Evolutionary conservation across 2,113 vertebrate species (phyloP), one percentile per base, ranked within the genome.

Genomic region (Thryonomys swinderianus): DNA sequence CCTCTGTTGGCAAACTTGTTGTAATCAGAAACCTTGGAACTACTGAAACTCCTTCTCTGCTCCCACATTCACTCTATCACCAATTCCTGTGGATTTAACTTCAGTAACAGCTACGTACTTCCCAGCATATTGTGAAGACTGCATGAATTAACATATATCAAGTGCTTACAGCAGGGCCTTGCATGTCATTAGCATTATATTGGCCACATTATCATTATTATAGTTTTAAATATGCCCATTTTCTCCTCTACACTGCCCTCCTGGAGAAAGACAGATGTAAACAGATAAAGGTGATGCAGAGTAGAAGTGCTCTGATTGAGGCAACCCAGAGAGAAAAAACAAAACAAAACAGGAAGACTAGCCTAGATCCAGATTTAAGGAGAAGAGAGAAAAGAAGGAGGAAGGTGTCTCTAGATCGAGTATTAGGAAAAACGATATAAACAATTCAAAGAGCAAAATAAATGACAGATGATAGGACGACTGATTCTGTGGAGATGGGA

Each of bases 11-110:
- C 30, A 21, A 55, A 40, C 18, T 80, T 88, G 25, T n/a, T 79
- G 85, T 32, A 27, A 48, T 73, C 45, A 79, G 55, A 97, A 94
- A 73, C 21, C 57, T 78, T 32, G 40, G 42, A 92, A 67, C 62
- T 86, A 92, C 73, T 79, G 66, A 90, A 12, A 78, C 30, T 90
- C 51, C 66, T 94, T 73, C 40, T 92, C 51, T 89, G 55, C 23
- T 30, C 74, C 14, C 34, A 85, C 30, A 66, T 80, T 94, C 61
- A 79, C 45, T 78, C 53, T 17, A 51, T 81, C 53, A 85, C 74
- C 53, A 90, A 90, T 16, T 91, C 34, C 20, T 45, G 0, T 62
- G 30, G 23, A 76, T 86, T 86, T 34, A 85, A 84, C 37, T 84
- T 93, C 42, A 67, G 45, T 76, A 89, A 95, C 23, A 95, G 73